Evolutionary conservation across 2,797 vertebrate genomes (phyloP).

Genomic region (Eutrigla gurnardus): DNA sequence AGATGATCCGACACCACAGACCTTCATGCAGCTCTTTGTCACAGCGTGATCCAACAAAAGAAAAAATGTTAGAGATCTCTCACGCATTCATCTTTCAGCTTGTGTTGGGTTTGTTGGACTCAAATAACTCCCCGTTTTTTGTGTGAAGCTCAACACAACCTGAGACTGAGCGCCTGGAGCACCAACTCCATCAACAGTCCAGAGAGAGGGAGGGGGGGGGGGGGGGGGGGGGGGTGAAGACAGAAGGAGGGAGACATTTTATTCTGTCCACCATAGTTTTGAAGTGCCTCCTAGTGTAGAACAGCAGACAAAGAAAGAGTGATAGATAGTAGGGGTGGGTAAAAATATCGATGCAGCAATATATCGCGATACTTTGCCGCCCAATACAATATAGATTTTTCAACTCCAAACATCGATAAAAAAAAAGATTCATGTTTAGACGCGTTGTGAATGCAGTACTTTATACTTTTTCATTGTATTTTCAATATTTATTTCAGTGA

Average conservation of each 20-base stretch:
- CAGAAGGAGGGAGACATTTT: conserved; percentile 26
- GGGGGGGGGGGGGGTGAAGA: conserved; percentile 42
- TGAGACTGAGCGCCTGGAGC: conserved; percentile 69
- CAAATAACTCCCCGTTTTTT: conserved; percentile 45
- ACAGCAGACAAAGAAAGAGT: conserved; percentile 11
- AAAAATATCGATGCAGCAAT: no score
- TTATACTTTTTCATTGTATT: no score
- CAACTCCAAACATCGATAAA: no score
- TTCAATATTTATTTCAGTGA: no score
- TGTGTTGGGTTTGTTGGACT: conserved; percentile 26
- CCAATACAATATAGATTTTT: no score
- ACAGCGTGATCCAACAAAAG: conserved; percentile 58
- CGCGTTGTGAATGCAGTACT: no score
- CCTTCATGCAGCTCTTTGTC: conserved; percentile 59
- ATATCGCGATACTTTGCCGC: no score
- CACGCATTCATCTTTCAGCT: conserved; percentile 33
- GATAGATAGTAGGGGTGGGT: not conserved
- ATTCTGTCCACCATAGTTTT: conserved; percentile 11
- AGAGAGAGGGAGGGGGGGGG: conserved; percentile 40
- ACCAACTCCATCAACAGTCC: conserved; percentile 60
- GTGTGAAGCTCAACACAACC: conserved; percentile 61
- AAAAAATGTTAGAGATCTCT: conserved; percentile 47
- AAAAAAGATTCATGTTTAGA: no score
- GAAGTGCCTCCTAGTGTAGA: conserved; percentile 28
- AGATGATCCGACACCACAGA: conserved; percentile 61